phyloP scores from a whole-genome alignment of 2,113 vertebrate species.

The Eurypyga helias region DNA sequence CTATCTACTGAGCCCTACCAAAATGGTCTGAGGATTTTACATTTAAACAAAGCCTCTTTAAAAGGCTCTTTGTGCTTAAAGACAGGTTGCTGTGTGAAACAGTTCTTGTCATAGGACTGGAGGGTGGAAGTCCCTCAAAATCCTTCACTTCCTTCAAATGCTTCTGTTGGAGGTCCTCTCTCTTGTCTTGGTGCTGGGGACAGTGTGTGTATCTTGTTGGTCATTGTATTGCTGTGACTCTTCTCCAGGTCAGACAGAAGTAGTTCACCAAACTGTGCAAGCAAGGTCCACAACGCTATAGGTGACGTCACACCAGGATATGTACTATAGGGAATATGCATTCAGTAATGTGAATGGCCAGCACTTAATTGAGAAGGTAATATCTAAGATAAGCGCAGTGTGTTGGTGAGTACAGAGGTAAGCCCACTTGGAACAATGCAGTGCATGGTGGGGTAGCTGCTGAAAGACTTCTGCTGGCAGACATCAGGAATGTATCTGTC shows the following conservation, averaged over 20 bases:
- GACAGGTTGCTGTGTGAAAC: background rate
- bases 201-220: background rate
- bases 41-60: background rate
- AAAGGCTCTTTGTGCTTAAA: background rate
- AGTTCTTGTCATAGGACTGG: background rate
- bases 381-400: background rate
- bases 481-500: background rate
- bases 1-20: fast-evolving
- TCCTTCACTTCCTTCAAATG: background rate
- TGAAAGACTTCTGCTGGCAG: background rate
- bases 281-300: background rate
- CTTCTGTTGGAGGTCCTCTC: background rate
- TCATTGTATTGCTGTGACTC: background rate
- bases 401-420: background rate
- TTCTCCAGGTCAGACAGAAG: background rate
- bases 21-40: background rate
- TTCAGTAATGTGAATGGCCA: background rate
- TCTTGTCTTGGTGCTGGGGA: background rate
- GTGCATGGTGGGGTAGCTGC: background rate
- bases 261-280: background rate
- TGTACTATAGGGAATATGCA: background rate
- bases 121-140: background rate
- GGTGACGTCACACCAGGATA: background rate
- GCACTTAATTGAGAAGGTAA: background rate
- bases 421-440: background rate